Evolutionary conservation across 2,113 vertebrate species (phyloP).

Genomic region (Gorsachius goisagi): DNA sequence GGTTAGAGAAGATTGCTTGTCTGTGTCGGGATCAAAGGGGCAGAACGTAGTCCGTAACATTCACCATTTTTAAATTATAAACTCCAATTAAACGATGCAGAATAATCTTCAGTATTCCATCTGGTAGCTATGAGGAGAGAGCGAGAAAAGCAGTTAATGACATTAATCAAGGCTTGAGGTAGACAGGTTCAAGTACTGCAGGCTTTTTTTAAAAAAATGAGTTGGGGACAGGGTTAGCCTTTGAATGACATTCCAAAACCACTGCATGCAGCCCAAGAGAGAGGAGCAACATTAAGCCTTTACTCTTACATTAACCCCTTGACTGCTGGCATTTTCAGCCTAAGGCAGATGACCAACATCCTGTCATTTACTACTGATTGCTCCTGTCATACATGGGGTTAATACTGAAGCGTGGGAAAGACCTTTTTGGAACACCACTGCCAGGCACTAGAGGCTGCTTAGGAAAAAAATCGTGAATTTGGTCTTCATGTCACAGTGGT

Average conservation of each 20-base stretch:
- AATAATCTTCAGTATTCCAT: constrained; percentile 58
- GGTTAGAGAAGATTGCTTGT: constrained; percentile 44
- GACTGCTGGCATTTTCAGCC: neutral
- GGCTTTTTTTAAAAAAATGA: constrained; percentile 18
- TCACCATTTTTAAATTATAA: constrained; percentile 60
- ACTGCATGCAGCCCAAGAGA: neutral
- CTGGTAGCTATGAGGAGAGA: constrained; percentile 34
- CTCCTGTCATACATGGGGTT: neutral
- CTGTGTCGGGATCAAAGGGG: constrained; percentile 33
- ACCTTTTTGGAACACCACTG: neutral
- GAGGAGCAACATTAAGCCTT: neutral
- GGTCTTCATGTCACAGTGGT: neutral
- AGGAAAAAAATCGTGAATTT: neutral
- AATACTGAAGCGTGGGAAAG: neutral
- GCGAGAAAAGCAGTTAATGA: neutral
- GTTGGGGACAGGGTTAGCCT: neutral
- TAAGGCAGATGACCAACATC: neutral
- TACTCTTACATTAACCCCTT: neutral
- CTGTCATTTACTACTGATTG: neutral
- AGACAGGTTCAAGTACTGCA: constrained; percentile 42
- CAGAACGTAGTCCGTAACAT: neutral
- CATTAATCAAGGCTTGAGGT: constrained; percentile 61
- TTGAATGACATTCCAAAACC: neutral
- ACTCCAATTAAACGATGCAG: constrained; percentile 52
- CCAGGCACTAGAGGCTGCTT: neutral